Evolutionary conservation across 2,888 invertebrate species (phyloP), one percentile per base, ranked within the genome.

Genomic region (Ornithoptera priamus): DNA sequence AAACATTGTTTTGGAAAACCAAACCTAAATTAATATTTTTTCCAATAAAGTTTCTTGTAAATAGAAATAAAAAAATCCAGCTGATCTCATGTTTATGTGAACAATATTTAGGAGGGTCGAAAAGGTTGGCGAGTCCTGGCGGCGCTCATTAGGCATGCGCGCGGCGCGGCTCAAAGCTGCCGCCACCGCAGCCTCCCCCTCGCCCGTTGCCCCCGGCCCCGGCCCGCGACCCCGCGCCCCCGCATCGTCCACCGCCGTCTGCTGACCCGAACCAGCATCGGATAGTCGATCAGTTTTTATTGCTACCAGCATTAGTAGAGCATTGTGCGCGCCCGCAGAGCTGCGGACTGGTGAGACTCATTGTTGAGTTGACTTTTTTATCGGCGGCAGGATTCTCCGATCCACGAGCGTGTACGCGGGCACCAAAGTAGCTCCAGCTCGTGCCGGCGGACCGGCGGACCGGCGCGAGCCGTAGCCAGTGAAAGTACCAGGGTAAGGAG

Each of bases 81-180:
- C 6, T 39, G 7, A 8, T 10, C 39, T 8, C 39, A 10, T 39
- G 7, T 39, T 39, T 10, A 39, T 10, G 10, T 39, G 0, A 39
- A 39, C 7, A 39, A 39, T 8, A 6, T 39, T 39, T 8, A 39
- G 1, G 8, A 39, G 39, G 39, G 7, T 1, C 39, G 39, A 73
- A 69, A 20, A 56, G 72, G 57, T 75, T 76, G 70, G 76, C 65
- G 68, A 84, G 73, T 85, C 86, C 87, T 85, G 79, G 62, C 72
- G 72, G 68, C 77, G 78, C 85, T 87, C 86, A 87, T 88, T 86
- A 88, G 82, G 75, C 78, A 88, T 86, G 82, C 88, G 83, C 72
- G 72, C 70, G 74, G 67, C 67, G 72, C 72, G 70, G 75, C 72
- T 74, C 75, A 75, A 73, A 74, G 74, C 73, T 66, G 65, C 58